Percentiles rank a stretch among this genome's conserved stretches.
These are phyloP conservation scores for Hippopotamus amphibius DNA, from an alignment of 2,113 vertebrate species.

Conservation along the genomic window DNA sequence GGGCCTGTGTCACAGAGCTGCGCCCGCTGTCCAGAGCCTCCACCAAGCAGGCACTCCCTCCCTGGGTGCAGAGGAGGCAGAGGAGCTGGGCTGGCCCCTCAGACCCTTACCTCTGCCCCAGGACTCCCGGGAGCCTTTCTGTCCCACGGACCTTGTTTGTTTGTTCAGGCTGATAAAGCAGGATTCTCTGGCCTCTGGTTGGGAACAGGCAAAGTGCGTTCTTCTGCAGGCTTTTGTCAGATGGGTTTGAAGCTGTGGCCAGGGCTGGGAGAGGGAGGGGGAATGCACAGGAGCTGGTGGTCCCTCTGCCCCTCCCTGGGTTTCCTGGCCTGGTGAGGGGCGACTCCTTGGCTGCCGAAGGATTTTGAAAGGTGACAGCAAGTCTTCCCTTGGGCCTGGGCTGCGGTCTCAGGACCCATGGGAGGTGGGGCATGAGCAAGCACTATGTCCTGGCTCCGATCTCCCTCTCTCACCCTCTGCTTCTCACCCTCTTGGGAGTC, in stretches of 20 bases:
- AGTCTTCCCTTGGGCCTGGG: neutral
- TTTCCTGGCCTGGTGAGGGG: neutral
- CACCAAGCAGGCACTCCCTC: neutral
- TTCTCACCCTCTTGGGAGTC: neutral
- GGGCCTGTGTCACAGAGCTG: neutral
- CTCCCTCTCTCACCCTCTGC: neutral
- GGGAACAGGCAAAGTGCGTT: constrained; percentile 61
- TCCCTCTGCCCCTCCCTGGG: neutral
- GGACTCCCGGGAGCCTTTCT: neutral
- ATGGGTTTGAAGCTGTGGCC: constrained; percentile 1
- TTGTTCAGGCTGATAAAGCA: constrained; percentile 74
- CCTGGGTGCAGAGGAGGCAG: neutral
- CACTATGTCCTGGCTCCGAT: neutral
- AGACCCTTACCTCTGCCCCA: neutral
- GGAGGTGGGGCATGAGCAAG: neutral
- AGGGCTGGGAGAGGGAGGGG: neutral
- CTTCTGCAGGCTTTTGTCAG: constrained; percentile 70
- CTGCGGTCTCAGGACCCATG: neutral
- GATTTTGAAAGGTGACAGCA: neutral
- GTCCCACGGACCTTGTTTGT: constrained; percentile 65
- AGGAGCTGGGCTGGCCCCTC: neutral
- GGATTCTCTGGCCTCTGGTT: constrained; percentile 66
- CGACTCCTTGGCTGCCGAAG: neutral
- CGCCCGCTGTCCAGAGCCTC: neutral
- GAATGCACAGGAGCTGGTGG: neutral